Evolutionary conservation across 2,888 invertebrate species (phyloP), one percentile per base, ranked within the genome.

Genomic region (Brachypalpus laphriformis): DNA sequence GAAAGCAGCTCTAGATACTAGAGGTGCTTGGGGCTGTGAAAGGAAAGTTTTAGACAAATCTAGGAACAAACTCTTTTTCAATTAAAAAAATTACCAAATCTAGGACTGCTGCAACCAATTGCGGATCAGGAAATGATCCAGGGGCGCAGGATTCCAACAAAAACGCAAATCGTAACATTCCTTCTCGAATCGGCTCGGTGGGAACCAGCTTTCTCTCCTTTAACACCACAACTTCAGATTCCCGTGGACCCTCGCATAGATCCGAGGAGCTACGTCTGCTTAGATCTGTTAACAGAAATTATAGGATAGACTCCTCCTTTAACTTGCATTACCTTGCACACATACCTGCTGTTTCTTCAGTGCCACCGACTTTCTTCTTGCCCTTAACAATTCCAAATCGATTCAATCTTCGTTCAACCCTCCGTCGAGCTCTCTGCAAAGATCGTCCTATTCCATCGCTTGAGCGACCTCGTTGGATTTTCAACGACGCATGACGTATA

Each of bases 61-160:
- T 40, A 6, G n/a, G n/a, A 28, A 5, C 14, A 45, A n/a, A n/a
- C n/a, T n/a, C n/a, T n/a, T n/a, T n/a, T n/a, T n/a, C n/a, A n/a
- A n/a, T n/a, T n/a, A n/a, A n/a, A n/a, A n/a, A n/a, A n/a, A 16
- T 45, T 93, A 98, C 99, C 94, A 99, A 93, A 92, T 99, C 99
- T 59, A 99, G 93, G 63, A 98, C 93, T 3, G 99, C 98, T 0
- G 98, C 98, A 91, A 99, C 95, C 34, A 99, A 94, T 88, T 98
- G 97, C 1, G 99, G 96, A 93, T 99, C 99, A 0, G 99, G 99
- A 70, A 99, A 96, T 0, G 97, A 95, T 0, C 99, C 99, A 0
- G 99, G 99, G 78, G 97, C 96, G 87, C 98, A 98, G 8, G 98
- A 98, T 92, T 99, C 99, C 87, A 99, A 91, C 34, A 99, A 93